Percentiles rank a stretch among this genome's conserved stretches.
Conservation (phyloP, 2,888 invertebrate species). For the Caenorhabditis sp. region DNA sequence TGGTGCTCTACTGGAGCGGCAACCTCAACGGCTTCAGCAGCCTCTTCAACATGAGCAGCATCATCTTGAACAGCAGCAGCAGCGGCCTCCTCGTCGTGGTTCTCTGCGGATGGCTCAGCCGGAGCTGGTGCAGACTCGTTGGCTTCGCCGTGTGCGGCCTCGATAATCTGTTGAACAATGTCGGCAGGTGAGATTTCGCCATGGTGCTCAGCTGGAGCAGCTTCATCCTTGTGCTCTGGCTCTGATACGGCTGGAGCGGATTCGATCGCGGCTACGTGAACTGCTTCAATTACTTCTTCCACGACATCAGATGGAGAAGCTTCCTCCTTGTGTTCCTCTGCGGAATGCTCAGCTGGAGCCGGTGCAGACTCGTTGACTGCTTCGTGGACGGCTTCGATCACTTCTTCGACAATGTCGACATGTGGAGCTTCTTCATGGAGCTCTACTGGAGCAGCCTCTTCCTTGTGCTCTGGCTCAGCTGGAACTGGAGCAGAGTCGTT, state of each 20-base stretch:
- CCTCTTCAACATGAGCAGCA: constrained; percentile 2
- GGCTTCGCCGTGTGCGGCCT: too few relatives aligned
- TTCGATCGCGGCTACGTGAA: constrained; percentile 7
- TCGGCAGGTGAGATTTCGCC: neutral
- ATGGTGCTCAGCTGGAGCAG: constrained; percentile 8
- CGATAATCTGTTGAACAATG: neutral
- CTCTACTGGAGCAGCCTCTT: constrained; percentile 15
- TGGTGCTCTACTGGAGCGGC: neutral
- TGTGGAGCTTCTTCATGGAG: constrained; percentile 7
- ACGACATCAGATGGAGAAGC: constrained; percentile 9
- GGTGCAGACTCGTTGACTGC: constrained; percentile 1
- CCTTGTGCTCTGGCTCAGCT: neutral
- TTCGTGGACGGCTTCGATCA: constrained; percentile 8
- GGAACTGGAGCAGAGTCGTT: neutral
- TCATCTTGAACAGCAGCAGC: constrained; percentile 8
- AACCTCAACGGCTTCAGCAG: neutral
- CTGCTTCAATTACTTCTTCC: constrained; percentile 16
- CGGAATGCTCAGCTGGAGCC: neutral
- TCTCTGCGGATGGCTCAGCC: neutral
- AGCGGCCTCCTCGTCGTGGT: constrained; percentile 1
- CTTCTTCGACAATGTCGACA: constrained; percentile 1
- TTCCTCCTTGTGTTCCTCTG: constrained; percentile 2
- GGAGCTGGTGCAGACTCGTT: too few relatives aligned
- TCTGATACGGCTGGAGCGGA: constrained; percentile 39
- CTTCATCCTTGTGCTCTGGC: constrained; percentile 8